Conservation (phyloP, 1,140 invertebrate genomes). For the Augochlora pura region DNA sequence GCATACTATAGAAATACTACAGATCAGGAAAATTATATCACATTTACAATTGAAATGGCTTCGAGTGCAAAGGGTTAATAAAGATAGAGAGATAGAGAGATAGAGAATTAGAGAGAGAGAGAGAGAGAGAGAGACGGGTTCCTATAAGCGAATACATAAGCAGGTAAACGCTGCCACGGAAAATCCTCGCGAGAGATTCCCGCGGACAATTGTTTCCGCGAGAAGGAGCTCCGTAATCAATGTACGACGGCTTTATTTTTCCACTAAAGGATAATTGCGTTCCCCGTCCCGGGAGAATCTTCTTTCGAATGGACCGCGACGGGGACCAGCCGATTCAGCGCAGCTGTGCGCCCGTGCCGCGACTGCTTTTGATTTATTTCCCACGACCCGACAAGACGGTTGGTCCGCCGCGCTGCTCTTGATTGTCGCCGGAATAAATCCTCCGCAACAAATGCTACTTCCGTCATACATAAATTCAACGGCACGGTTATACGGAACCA, state of each 20-base stretch:
- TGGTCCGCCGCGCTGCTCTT: background rate
- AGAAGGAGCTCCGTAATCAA: background rate
- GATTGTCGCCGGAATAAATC: conserved; percentile 2
- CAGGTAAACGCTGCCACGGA: background rate
- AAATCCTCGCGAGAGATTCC: background rate
- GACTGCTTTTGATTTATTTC: conserved; percentile 4
- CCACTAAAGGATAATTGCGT: background rate
- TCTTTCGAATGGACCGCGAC: background rate
- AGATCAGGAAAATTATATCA: too few relatives aligned
- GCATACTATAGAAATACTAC: too few relatives aligned
- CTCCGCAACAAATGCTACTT: background rate
- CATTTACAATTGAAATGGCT: too few relatives aligned
- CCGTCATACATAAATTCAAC: too few relatives aligned
- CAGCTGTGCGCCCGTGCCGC: too few relatives aligned
- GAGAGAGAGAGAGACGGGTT: too few relatives aligned
- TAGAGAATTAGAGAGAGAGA: too few relatives aligned
- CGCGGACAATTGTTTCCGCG: background rate
- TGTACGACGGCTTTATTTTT: background rate
- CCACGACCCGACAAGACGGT: background rate
- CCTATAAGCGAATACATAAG: too few relatives aligned
- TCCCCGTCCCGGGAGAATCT: background rate
- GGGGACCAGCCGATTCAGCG: conserved; percentile 2
- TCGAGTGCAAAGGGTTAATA: too few relatives aligned
- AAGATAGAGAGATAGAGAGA: too few relatives aligned
- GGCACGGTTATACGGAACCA: background rate